These are phyloP conservation scores for Tinamus guttatus DNA, from an alignment of 2,113 vertebrate species.

Conservation along the genomic window DNA sequence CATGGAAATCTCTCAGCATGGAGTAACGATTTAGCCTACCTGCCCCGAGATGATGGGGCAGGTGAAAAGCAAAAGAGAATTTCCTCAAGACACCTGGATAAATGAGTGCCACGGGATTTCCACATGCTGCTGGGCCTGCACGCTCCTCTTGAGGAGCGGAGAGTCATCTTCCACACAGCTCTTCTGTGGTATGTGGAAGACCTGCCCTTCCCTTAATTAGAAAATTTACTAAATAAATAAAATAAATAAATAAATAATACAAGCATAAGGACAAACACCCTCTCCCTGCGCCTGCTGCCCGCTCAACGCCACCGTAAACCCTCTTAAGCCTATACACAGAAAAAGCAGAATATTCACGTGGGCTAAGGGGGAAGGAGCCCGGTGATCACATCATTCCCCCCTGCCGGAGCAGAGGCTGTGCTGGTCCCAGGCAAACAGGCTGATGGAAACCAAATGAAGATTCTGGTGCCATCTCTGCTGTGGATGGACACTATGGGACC, in stretches of 20 bases:
- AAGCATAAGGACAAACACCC: not conserved
- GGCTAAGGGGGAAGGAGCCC: too few species aligned
- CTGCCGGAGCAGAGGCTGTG: not conserved
- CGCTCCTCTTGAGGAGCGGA: not conserved
- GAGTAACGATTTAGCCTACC: not conserved
- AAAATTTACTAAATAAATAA: not conserved
- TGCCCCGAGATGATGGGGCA: rapidly evolving
- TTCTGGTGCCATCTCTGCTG: not conserved
- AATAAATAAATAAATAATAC: not conserved
- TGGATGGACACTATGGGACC: not conserved
- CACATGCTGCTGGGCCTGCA: too few species aligned
- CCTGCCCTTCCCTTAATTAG: rapidly evolving
- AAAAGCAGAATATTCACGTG: not conserved
- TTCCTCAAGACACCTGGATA: not conserved
- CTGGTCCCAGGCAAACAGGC: not conserved
- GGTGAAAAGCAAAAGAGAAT: not conserved
- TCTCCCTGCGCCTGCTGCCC: too few species aligned
- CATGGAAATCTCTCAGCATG: not conserved
- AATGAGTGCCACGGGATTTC: not conserved
- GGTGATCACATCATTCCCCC: not conserved
- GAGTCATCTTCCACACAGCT: not conserved
- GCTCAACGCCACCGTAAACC: too few species aligned
- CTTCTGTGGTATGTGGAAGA: rapidly evolving
- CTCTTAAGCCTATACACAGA: not conserved
- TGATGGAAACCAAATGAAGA: not conserved